Percentiles rank a stretch among this genome's conserved stretches.
phyloP scores from a whole-genome alignment of 2,797 vertebrate species.

The Sebastes minor region DNA sequence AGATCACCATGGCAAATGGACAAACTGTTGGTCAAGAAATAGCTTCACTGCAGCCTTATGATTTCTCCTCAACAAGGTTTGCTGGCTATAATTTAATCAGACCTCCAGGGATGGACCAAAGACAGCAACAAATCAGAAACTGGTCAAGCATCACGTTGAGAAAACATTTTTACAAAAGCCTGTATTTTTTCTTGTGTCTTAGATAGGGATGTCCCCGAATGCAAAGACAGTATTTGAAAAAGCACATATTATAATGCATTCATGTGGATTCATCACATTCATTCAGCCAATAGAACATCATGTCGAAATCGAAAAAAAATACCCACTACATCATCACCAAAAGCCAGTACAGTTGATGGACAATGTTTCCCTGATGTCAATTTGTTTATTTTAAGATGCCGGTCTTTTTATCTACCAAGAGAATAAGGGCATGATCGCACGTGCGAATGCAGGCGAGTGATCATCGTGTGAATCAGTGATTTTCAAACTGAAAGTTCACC shows the following conservation, averaged over 20 bases:
- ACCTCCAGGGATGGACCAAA: constrained; percentile 11
- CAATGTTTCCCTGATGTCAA: background rate
- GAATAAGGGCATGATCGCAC: no score
- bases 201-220: background rate
- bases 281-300: background rate
- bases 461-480: no score
- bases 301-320: background rate
- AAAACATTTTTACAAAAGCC: constrained; percentile 7
- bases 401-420: no score
- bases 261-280: background rate
- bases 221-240: background rate
- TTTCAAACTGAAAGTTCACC: no score
- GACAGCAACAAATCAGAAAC: constrained; percentile 25
- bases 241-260: background rate
- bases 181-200: background rate
- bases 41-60: constrained; percentile 12
- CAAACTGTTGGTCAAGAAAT: no score
- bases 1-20: no score
- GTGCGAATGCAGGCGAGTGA: no score
- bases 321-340: no score
- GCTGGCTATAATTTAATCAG: constrained; percentile 47
- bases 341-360: background rate
- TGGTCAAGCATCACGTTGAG: constrained; percentile 20
- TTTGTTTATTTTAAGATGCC: background rate
- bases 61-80: constrained; percentile 32